Evolutionary conservation across 2,113 vertebrate genomes (phyloP).

Genomic region (Plestiodon gilberti): DNA sequence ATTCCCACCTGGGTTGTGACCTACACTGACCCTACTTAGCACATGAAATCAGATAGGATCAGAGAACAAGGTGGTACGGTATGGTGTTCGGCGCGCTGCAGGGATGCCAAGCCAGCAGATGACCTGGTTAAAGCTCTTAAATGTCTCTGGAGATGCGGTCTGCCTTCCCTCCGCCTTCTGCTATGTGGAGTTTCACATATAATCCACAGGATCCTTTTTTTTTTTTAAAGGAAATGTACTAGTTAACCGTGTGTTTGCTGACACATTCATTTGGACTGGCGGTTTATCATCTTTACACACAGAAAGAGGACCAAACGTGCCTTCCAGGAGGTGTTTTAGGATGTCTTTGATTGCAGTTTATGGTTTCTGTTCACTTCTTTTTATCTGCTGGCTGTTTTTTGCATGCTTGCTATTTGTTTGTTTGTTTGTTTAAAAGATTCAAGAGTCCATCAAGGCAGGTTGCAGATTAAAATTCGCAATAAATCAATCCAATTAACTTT

Average conservation of each 20-base stretch:
- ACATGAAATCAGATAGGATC: constrained; percentile 55
- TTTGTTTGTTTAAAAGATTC: no score
- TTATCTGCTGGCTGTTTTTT: no score
- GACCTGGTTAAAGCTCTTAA: constrained; percentile 32
- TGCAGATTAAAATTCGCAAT: no score
- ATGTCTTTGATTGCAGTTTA: no score
- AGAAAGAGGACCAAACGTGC: no score
- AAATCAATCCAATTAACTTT: no score
- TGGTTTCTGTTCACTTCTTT: no score
- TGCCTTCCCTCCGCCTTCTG: constrained; percentile 43
- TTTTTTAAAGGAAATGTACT: neutral
- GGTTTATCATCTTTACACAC: neutral
- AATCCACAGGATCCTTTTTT: constrained; percentile 9
- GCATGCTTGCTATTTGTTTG: no score
- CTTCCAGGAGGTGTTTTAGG: no score
- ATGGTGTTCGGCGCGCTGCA: constrained; percentile 42
- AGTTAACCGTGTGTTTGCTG: constrained; percentile 47
- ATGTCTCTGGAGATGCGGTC: constrained; percentile 44
- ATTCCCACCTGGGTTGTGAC: constrained; percentile 49
- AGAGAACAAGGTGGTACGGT: constrained; percentile 41
- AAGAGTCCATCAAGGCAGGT: no score
- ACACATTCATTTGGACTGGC: neutral
- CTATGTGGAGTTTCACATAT: constrained; percentile 50
- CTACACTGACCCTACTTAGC: constrained; percentile 48
- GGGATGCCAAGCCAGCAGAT: constrained; percentile 50